Conservation (phyloP, 2,888 invertebrate species). For the Idaea biselata region DNA sequence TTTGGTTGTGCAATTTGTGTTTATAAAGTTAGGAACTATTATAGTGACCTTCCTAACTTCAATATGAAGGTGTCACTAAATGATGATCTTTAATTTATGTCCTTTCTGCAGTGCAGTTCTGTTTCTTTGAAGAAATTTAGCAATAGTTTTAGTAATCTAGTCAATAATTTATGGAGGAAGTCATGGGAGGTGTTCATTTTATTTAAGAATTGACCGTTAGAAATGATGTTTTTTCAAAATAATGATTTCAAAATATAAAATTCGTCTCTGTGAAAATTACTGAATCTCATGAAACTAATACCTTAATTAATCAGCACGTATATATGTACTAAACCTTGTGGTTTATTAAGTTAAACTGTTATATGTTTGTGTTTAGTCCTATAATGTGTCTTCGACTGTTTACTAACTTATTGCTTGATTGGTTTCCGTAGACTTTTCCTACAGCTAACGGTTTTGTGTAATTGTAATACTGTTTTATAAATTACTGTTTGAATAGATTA, state of each 20-base stretch:
- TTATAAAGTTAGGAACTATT: no score
- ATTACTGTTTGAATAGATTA: not conserved
- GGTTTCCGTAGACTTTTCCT: not conserved
- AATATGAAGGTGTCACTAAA: no score
- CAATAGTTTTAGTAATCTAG: no score
- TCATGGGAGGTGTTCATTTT: no score
- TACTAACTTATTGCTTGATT: not conserved
- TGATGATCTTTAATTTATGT: no score
- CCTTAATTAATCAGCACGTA: slow-evolving; percentile 9
- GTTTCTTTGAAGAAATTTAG: no score
- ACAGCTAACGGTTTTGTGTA: not conserved
- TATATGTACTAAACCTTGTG: slow-evolving; percentile 11
- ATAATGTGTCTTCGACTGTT: not conserved
- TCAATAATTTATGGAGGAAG: no score
- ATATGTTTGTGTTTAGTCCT: not conserved
- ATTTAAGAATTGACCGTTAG: no score
- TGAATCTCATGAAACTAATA: slow-evolving; percentile 7
- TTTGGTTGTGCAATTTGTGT: no score
- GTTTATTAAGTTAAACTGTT: not conserved
- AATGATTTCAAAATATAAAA: not conserved
- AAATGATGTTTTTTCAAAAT: no score
- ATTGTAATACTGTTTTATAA: not conserved
- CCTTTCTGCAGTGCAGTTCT: no score
- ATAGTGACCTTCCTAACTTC: no score
- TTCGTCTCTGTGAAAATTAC: slow-evolving; percentile 17